A percentile compares a stretch with the other conserved stretches of the same genome.
phyloP scores from a whole-genome alignment of 64 coral and sea anemone genomes.

The Montipora sp. region DNA sequence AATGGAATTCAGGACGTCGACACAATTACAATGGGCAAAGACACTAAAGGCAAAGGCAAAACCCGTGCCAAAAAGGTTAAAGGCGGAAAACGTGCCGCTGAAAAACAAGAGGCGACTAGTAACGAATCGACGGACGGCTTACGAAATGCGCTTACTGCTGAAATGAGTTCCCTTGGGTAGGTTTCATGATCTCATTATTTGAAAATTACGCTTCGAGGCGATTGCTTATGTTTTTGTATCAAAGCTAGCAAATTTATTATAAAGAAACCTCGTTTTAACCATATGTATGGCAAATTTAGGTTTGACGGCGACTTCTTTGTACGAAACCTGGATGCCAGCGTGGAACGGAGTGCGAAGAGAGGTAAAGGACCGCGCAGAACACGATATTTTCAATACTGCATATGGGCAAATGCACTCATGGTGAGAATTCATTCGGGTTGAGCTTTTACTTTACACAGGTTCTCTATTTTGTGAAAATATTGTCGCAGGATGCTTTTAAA shows the following conservation, averaged over 20 bases:
- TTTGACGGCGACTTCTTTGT: background rate
- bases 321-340: conserved; percentile 5
- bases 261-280: background rate
- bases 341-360: conserved; percentile 1
- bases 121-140: too few species aligned
- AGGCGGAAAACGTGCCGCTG: too few species aligned
- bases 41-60: too few species aligned
- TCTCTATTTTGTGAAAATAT: too few species aligned
- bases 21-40: too few species aligned
- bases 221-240: conserved; percentile 5
- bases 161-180: background rate
- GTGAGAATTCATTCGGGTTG: too few species aligned
- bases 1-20: too few species aligned
- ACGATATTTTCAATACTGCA: background rate
- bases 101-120: too few species aligned
- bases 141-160: background rate
- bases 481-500: too few species aligned
- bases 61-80: too few species aligned
- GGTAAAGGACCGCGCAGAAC: background rate
- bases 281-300: background rate
- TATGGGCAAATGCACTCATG: background rate
- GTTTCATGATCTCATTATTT: background rate
- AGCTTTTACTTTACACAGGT: too few species aligned
- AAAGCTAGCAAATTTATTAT: background rate
- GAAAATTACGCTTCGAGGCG: background rate